phyloP scores from a whole-genome alignment of 2,888 invertebrate species.

The Melanotus villosus region DNA sequence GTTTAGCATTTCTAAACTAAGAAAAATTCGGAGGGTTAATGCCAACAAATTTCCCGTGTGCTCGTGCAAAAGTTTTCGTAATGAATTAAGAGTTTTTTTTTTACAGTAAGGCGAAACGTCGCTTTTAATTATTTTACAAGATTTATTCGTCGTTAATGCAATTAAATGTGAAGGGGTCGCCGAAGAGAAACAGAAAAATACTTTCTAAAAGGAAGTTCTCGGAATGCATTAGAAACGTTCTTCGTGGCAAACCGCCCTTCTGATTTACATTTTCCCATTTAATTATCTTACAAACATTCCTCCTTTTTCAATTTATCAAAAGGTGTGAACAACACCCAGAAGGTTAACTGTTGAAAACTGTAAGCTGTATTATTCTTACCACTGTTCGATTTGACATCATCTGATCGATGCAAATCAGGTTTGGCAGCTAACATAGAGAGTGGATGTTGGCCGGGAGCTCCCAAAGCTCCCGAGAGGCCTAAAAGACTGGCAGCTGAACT shows the following conservation, averaged over 20 bases:
- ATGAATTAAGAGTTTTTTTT: constrained; percentile 28
- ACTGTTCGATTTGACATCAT: constrained; percentile 81
- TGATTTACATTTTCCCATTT: constrained; percentile 26
- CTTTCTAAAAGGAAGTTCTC: constrained; percentile 25
- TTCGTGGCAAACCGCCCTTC: constrained; percentile 13
- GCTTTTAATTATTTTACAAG: constrained; percentile 33
- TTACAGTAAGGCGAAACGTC: constrained; percentile 17
- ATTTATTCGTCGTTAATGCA: constrained; percentile 35
- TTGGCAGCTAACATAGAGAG: constrained; percentile 83
- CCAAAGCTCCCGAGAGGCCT: constrained; percentile 73
- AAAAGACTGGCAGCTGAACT: constrained; percentile 73
- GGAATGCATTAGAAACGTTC: constrained; percentile 24
- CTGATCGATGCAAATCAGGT: constrained; percentile 81
- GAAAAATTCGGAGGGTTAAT: constrained; percentile 2
- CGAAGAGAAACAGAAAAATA: constrained; percentile 28
- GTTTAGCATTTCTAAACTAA: background rate
- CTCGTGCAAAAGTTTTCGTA: constrained; percentile 16
- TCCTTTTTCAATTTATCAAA: background rate
- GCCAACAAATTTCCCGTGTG: constrained; percentile 5
- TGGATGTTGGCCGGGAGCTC: constrained; percentile 78
- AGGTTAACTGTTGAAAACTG: background rate
- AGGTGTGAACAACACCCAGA: background rate
- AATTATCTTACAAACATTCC: constrained; percentile 9
- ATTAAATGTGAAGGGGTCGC: constrained; percentile 28
- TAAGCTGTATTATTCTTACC: constrained; percentile 72